Conservation (phyloP, 2,888 invertebrate genomes). For the Phaedon cochleariae region DNA sequence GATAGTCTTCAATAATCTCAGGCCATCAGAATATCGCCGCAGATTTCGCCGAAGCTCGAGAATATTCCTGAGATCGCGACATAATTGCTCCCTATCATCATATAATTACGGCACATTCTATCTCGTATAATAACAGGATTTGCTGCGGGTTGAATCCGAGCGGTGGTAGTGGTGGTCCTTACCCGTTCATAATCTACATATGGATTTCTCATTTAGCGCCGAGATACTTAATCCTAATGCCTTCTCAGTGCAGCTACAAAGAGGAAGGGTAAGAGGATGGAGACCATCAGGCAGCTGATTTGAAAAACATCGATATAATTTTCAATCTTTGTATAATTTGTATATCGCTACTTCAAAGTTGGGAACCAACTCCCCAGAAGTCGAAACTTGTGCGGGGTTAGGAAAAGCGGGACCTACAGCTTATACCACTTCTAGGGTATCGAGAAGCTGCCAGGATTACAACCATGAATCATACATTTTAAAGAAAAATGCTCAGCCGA, state of each 20-base stretch:
- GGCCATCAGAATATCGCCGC: background rate
- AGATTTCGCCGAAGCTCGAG: background rate
- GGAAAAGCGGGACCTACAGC: too few relatives aligned
- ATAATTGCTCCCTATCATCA: conserved; percentile 42
- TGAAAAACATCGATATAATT: too few relatives aligned
- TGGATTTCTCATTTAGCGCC: conserved; percentile 57
- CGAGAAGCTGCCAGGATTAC: too few relatives aligned
- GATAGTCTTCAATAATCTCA: background rate
- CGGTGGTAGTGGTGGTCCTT: conserved; percentile 32
- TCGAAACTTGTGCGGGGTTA: too few relatives aligned
- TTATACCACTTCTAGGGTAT: too few relatives aligned
- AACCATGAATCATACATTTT: too few relatives aligned
- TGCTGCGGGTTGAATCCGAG: conserved; percentile 46
- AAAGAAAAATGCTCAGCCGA: too few relatives aligned
- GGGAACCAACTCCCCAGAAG: too few relatives aligned
- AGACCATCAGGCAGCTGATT: too few relatives aligned
- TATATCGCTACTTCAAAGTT: too few relatives aligned
- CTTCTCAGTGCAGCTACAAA: conserved; percentile 43
- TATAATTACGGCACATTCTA: conserved; percentile 40
- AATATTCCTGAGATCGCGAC: conserved; percentile 30
- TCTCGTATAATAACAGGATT: conserved; percentile 44
- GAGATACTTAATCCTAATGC: conserved; percentile 57
- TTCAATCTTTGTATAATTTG: too few relatives aligned
- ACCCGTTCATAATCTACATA: conserved; percentile 56
- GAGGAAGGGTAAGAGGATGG: conserved; percentile 31